These are phyloP conservation scores for Xestia c-nigrum DNA, from an alignment of 2,888 invertebrate genomes.

Conservation along the genomic window DNA sequence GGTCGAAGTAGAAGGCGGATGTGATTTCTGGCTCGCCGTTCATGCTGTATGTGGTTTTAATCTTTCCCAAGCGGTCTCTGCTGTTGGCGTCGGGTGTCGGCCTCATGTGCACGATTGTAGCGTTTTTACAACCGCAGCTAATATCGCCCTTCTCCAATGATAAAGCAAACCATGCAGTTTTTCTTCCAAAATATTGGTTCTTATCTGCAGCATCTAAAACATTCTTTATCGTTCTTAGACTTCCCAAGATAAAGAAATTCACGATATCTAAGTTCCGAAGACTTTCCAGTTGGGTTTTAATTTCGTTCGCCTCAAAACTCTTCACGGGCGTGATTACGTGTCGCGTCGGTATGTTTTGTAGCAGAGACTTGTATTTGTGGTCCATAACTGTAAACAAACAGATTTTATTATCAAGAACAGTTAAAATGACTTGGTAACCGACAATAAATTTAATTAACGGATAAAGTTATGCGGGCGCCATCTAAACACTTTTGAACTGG, in stretches of 20 bases:
- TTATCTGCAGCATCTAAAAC: constrained; percentile 93
- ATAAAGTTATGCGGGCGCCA: constrained; percentile 58
- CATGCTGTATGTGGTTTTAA: constrained; percentile 93
- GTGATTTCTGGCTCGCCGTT: constrained; percentile 94
- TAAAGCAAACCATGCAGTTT: constrained; percentile 97
- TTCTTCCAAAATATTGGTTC: constrained; percentile 94
- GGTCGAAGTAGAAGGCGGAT: constrained; percentile 97
- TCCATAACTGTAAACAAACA: constrained; percentile 93
- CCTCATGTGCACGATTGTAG: constrained; percentile 93
- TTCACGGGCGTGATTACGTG: constrained; percentile 95
- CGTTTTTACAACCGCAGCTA: constrained; percentile 94
- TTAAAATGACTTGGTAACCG: constrained; percentile 51
- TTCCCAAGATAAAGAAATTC: constrained; percentile 96
- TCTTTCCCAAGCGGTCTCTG: constrained; percentile 93
- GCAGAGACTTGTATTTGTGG: constrained; percentile 97
- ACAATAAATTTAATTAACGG: constrained; percentile 53
- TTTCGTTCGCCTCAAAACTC: constrained; percentile 90
- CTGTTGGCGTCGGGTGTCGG: constrained; percentile 93
- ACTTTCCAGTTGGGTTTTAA: constrained; percentile 93
- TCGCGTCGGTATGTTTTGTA: constrained; percentile 97
- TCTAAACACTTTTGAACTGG: constrained; percentile 51
- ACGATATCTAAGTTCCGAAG: constrained; percentile 96
- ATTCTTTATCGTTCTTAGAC: constrained; percentile 92
- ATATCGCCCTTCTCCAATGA: constrained; percentile 94
- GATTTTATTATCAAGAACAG: constrained; percentile 60